These are phyloP conservation scores for Merodon equestris DNA, from an alignment of 2,888 invertebrate genomes.

Conservation along the genomic window DNA sequence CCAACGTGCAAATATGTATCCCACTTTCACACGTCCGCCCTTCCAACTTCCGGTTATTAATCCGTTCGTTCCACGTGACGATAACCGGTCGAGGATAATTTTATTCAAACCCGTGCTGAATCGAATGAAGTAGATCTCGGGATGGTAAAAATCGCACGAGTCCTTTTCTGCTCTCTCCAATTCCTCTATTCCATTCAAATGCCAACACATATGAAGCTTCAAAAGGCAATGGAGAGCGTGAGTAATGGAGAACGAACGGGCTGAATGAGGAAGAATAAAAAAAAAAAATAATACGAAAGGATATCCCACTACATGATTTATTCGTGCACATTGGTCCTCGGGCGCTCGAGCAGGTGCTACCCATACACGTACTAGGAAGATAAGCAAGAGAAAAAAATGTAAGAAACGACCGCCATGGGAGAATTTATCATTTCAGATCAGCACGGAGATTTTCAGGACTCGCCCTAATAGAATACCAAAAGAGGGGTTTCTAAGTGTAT, in stretches of 20 bases:
- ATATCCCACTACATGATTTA: slow-evolving; percentile 66
- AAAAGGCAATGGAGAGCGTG: too few relatives aligned
- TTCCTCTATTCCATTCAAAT: too few relatives aligned
- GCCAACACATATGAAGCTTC: too few relatives aligned
- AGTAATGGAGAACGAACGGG: neutral
- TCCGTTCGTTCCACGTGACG: slow-evolving; percentile 45
- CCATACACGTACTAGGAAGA: slow-evolving; percentile 1
- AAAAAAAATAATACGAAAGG: slow-evolving; percentile 9
- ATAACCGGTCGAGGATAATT: slow-evolving; percentile 51
- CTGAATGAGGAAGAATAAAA: neutral
- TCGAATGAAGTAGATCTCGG: slow-evolving; percentile 34
- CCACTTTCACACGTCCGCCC: neutral
- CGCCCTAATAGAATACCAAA: slow-evolving; percentile 59
- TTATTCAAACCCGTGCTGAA: slow-evolving; percentile 63
- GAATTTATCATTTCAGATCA: slow-evolving; percentile 67
- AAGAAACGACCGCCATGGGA: slow-evolving; percentile 63
- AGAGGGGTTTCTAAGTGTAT: slow-evolving; percentile 58
- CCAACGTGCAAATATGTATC: slow-evolving; percentile 25
- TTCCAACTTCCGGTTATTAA: slow-evolving; percentile 35
- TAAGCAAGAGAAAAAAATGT: slow-evolving; percentile 28
- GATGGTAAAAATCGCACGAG: slow-evolving; percentile 46
- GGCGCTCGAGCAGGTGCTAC: slow-evolving; percentile 64
- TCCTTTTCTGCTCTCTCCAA: slow-evolving; percentile 19
- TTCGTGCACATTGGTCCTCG: slow-evolving; percentile 63
- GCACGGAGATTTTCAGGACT: slow-evolving; percentile 64